Percentiles rank a stretch among this genome's conserved stretches.
Conservation (phyloP, 2,797 vertebrate genomes). For the Pseudochirops corinnae region DNA sequence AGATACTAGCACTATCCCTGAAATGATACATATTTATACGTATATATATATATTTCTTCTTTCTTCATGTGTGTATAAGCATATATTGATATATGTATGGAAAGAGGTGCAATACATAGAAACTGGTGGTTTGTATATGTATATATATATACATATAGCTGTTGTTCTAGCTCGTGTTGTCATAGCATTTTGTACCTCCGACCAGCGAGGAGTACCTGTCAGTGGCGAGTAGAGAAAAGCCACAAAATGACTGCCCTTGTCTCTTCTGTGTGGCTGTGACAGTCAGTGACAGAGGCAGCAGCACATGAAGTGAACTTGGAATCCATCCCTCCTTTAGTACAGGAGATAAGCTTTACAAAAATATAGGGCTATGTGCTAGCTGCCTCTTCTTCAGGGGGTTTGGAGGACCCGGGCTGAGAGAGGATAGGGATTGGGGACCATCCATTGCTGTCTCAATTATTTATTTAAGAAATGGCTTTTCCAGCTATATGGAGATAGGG, state of each 20-base stretch:
- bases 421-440: background rate
- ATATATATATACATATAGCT: constrained; percentile 63
- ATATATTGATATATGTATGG: constrained; percentile 58
- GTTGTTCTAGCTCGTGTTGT: constrained; percentile 49
- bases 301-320: constrained; percentile 53
- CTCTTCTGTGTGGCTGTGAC: constrained; percentile 43
- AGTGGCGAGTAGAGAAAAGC: constrained; percentile 64
- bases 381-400: constrained; percentile 59
- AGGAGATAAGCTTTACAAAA: constrained; percentile 19
- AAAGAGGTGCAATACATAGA: constrained; percentile 56
- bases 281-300: constrained; percentile 58
- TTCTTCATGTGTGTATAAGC: constrained; percentile 68
- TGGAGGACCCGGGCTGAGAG: constrained; percentile 54
- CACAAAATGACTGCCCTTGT: constrained; percentile 9
- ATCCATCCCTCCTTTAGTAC: constrained; percentile 16
- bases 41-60: constrained; percentile 68
- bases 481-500: constrained; percentile 91
- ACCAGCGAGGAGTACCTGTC: constrained; percentile 64
- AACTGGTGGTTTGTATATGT: constrained; percentile 53
- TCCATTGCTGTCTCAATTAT: constrained; percentile 35
- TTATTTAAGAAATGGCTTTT: constrained; percentile 62
- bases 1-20: constrained; percentile 78
- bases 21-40: constrained; percentile 76
- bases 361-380: constrained; percentile 52
- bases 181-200: constrained; percentile 28